Conservation (phyloP, 2,797 vertebrate genomes). For the Carduelis carduelis region DNA sequence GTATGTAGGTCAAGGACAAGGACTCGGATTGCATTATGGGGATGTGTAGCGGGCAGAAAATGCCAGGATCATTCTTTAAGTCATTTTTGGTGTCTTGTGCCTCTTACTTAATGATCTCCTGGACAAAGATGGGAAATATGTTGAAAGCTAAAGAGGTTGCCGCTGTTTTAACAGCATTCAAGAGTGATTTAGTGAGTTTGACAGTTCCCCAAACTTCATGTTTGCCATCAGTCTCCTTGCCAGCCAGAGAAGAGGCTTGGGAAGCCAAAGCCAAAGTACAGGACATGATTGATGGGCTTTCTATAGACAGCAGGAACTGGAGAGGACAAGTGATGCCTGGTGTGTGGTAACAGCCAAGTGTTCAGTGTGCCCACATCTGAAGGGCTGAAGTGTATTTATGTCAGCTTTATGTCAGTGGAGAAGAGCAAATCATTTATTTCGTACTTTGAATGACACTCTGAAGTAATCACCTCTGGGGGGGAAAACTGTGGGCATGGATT, state of each 20-base stretch:
- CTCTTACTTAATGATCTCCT: not conserved
- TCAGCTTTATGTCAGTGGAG: not conserved
- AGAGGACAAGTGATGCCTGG: not conserved
- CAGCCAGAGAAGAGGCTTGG: not conserved
- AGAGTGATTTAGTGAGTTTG: not conserved
- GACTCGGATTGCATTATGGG: not conserved
- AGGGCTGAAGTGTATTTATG: not conserved
- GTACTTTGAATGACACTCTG: not conserved
- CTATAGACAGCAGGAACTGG: not conserved
- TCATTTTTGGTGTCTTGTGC: not conserved
- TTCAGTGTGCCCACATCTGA: not conserved
- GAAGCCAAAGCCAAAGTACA: not conserved
- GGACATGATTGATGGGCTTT: constrained; percentile 3
- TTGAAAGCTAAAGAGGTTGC: not conserved
- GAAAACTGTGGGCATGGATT: not conserved
- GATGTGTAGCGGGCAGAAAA: not conserved
- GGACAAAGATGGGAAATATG: not conserved
- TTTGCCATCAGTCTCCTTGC: constrained; percentile 8
- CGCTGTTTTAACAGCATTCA: not conserved
- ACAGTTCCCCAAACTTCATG: not conserved
- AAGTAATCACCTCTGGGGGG: not conserved
- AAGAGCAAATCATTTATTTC: not conserved
- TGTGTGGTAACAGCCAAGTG: not conserved
- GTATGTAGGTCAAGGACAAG: constrained; percentile 37
- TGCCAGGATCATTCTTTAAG: constrained; percentile 10